These are phyloP conservation scores for Pseudochaenichthys georgianus DNA, from an alignment of 2,797 vertebrate genomes.

Conservation along the genomic window DNA sequence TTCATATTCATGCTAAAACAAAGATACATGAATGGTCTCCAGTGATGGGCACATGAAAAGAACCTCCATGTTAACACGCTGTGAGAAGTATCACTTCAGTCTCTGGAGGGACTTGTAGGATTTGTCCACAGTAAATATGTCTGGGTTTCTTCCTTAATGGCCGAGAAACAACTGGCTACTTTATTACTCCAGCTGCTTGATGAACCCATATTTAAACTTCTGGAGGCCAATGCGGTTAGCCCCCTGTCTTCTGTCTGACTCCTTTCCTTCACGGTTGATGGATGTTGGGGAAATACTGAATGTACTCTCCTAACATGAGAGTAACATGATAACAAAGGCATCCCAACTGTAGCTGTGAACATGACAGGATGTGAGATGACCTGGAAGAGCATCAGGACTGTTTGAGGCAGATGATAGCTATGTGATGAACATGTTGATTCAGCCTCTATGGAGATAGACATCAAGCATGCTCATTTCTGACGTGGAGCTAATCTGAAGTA, in stretches of 20 bases:
- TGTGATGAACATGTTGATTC: too few relatives aligned
- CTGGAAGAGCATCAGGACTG: too few relatives aligned
- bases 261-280: conserved; percentile 15
- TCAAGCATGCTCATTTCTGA: too few relatives aligned
- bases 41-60: neutral
- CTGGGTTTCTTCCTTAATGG: conserved; percentile 48
- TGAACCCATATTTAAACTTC: conserved; percentile 21
- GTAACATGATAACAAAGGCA: too few relatives aligned
- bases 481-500: too few relatives aligned
- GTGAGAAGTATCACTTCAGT: conserved; percentile 5
- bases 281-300: too few relatives aligned
- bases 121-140: conserved; percentile 25
- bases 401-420: too few relatives aligned
- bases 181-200: conserved; percentile 59
- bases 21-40: neutral
- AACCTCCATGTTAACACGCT: neutral
- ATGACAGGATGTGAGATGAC: too few relatives aligned
- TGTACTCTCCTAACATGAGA: too few relatives aligned
- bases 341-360: too few relatives aligned
- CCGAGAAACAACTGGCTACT: conserved; percentile 42
- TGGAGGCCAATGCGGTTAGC: conserved; percentile 14
- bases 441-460: too few relatives aligned
- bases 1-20: neutral
- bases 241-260: conserved; percentile 26
- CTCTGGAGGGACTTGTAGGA: neutral